Base-by-base conservation (phyloP, 2,888 invertebrate genomes). In the Trissolcus brochymenae region DNA sequence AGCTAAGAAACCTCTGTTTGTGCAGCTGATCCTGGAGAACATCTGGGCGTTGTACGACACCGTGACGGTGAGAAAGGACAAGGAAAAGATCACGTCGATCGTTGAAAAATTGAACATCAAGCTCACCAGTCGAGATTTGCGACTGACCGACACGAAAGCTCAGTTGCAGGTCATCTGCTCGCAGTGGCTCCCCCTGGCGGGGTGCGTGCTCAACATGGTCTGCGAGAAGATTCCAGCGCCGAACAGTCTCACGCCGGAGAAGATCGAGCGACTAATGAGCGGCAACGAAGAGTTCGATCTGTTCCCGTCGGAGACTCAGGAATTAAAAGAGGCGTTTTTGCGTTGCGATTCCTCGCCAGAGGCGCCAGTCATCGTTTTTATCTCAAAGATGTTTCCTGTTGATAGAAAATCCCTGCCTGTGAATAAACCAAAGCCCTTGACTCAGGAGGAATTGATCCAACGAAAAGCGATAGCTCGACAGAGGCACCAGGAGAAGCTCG, bases 1-100 rank as follows among this genome's bases (percentile, higher is more conserved):
- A 87, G 96, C 95, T 0, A 98, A 98, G 87, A 96, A 95, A 83
- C 97, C 98, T 0, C 90, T 99, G 80, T 99, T 98, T 90, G 96
- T 96, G 0, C 96, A 97, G 88, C 92, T 98, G 55, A 93, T 98
- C 65, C 90, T 99, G 76, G 97, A 98, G 84, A 98, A 96, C 84
- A 91, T 99, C 54, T 96, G 97, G 95, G 92, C 94, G 80, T 91
- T 98, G 29, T 98, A 99, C 88, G 95, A 97, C 73, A 94, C 94
- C 0, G 91, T 98, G 67, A 91, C 93, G 2, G 88, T 95, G 13
- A 90, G 94, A 81, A 94, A 94, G 89, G 95, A 96, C 81, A 94
- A 93, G 83, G 93, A 94, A 21, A 94, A 94, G 89, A 90, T 94
- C 6, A 91, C 92, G 16, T 89, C 90, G 21, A 94, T 96, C 83